Conservation (phyloP, 2,797 vertebrate genomes). For the Distichodus sexfasciatus region DNA sequence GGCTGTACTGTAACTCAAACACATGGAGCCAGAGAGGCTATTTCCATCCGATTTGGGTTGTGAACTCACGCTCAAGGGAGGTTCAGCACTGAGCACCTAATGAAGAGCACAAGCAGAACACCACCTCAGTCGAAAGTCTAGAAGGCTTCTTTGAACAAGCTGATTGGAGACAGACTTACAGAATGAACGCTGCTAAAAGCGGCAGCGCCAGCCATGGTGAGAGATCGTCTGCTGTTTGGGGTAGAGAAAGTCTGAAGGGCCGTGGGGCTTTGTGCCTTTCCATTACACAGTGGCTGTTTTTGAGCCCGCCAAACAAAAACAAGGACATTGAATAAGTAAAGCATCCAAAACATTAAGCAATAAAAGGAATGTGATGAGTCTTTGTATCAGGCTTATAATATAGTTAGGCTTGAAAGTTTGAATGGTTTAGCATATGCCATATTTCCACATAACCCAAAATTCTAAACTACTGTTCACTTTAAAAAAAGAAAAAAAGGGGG, state of each 20-base stretch:
- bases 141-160: background rate
- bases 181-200: conserved; percentile 85
- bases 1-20: conserved; percentile 77
- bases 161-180: conserved; percentile 70
- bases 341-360: no score
- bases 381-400: no score
- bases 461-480: no score
- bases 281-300: conserved; percentile 71
- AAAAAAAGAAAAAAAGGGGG: no score
- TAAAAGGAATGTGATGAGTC: no score
- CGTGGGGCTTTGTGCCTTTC: conserved; percentile 58
- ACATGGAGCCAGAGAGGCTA: conserved; percentile 68
- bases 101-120: background rate
- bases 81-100: conserved; percentile 85
- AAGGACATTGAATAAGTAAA: no score
- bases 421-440: no score
- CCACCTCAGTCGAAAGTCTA: no score
- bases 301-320: conserved; percentile 61
- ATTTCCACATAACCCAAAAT: no score
- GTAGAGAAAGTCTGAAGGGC: conserved; percentile 73
- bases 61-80: conserved; percentile 78
- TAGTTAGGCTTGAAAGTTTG: no score
- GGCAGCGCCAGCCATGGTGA: conserved; percentile 66
- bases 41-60: conserved; percentile 74
- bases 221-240: conserved; percentile 72